A percentile compares a stretch with the other conserved stretches of the same genome.
Conservation (phyloP, 2,113 vertebrate species). For the Macrotis lagotis region DNA sequence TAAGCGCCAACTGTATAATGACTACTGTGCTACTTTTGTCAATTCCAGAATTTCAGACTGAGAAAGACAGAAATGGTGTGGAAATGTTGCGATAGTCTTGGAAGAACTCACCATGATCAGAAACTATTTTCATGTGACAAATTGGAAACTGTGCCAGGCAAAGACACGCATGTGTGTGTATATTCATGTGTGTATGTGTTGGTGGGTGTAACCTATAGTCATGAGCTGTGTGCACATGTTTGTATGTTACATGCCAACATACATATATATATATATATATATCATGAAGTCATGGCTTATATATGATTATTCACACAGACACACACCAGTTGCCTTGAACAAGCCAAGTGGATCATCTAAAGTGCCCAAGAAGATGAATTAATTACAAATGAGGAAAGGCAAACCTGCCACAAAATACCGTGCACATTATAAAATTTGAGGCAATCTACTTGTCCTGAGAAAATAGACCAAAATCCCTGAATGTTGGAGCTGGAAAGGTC, state of each 20-base stretch:
- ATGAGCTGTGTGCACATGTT: conserved; percentile 38
- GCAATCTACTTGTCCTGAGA: not conserved
- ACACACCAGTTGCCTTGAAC: not conserved
- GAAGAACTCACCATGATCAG: conserved; percentile 29
- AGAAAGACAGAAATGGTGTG: conserved; percentile 31
- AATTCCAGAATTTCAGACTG: conserved; percentile 7
- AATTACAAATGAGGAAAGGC: not conserved
- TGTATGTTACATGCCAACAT: no score
- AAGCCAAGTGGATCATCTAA: conserved; percentile 44
- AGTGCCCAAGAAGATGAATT: not conserved
- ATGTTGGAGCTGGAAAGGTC: not conserved
- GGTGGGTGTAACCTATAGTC: no score
- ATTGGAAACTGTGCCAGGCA: conserved; percentile 34
- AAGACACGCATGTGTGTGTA: conserved; percentile 24
- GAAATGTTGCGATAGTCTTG: conserved; percentile 1
- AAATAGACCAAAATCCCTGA: not conserved
- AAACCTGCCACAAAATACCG: not conserved
- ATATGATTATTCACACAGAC: not conserved
- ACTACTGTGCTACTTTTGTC: not conserved
- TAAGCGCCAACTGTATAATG: not conserved
- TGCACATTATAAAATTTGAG: not conserved
- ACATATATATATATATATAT: not conserved
- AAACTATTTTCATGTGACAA: conserved; percentile 44
- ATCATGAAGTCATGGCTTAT: not conserved
- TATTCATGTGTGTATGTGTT: no score